phyloP scores from a whole-genome alignment of 2,797 vertebrate genomes.

The Gadopsis bispinosus region DNA sequence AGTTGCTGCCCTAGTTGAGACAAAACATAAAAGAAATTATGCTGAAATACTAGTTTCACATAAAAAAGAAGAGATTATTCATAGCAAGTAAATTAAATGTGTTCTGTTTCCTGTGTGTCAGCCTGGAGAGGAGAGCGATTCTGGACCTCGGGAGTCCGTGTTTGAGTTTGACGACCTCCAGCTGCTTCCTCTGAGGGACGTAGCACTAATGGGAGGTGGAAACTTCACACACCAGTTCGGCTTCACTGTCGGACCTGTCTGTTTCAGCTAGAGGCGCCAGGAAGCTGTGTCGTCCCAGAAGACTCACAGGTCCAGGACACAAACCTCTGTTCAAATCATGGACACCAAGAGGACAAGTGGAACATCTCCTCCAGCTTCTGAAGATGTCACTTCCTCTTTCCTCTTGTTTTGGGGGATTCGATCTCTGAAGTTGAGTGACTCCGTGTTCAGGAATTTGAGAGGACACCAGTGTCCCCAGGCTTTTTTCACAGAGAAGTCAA shows the following conservation, averaged over 20 bases:
- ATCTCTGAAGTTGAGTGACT: slow-evolving; percentile 58
- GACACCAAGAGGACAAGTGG: slow-evolving; percentile 52
- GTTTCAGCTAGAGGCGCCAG: slow-evolving; percentile 87
- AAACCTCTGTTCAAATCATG: slow-evolving; percentile 34
- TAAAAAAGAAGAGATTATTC: background rate
- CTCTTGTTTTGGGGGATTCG: slow-evolving; percentile 35
- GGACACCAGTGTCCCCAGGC: slow-evolving; percentile 36
- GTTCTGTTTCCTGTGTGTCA: slow-evolving; percentile 56
- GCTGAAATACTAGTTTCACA: background rate
- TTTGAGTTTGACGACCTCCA: slow-evolving; percentile 89
- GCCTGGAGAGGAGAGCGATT: slow-evolving; percentile 77
- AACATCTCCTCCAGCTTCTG: slow-evolving; percentile 25
- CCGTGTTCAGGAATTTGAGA: slow-evolving; percentile 48
- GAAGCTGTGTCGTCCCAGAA: background rate
- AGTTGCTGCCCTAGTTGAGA: background rate
- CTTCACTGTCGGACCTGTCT: slow-evolving; percentile 89
- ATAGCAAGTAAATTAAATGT: background rate
- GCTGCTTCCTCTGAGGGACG: slow-evolving; percentile 90
- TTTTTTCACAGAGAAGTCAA: slow-evolving; percentile 57
- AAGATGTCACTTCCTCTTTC: slow-evolving; percentile 22
- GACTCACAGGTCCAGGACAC: slow-evolving; percentile 39
- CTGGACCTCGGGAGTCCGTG: slow-evolving; percentile 83
- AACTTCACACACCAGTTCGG: slow-evolving; percentile 84
- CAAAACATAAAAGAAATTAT: background rate
- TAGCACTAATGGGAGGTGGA: slow-evolving; percentile 84